Percentiles rank a stretch among this genome's conserved stretches.
phyloP scores from a whole-genome alignment of 2,888 invertebrate genomes.

The Limnephilus auricula region DNA sequence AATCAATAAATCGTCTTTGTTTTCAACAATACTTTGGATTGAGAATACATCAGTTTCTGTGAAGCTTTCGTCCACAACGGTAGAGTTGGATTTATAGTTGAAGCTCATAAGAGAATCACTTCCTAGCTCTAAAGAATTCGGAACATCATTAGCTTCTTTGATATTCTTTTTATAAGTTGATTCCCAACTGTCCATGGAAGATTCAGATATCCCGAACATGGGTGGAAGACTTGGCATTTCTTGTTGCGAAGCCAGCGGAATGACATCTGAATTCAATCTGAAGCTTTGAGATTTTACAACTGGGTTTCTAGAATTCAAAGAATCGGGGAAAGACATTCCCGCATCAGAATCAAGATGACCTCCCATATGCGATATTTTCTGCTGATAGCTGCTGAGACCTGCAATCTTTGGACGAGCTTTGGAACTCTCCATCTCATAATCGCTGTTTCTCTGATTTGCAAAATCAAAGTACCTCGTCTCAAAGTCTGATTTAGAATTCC shows the following conservation, averaged over 20 bases:
- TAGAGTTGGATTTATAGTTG: constrained; percentile 54
- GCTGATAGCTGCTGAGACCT: constrained; percentile 77
- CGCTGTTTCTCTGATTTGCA: constrained; percentile 53
- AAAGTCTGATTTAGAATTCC: constrained; percentile 63
- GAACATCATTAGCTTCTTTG: constrained; percentile 60
- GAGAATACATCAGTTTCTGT: constrained; percentile 61
- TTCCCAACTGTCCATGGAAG: constrained; percentile 77
- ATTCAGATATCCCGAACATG: constrained; percentile 76
- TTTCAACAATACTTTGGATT: constrained; percentile 55
- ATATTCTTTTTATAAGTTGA: constrained; percentile 76
- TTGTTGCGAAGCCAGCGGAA: constrained; percentile 74
- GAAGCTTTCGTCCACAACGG: constrained; percentile 47
- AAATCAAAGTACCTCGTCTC: constrained; percentile 62
- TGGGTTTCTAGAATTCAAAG: constrained; percentile 76
- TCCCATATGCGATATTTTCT: constrained; percentile 74
- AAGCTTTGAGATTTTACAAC: constrained; percentile 87
- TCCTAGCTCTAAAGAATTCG: constrained; percentile 61
- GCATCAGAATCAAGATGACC: constrained; percentile 68
- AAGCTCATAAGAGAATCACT: constrained; percentile 64
- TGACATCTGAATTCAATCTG: constrained; percentile 78
- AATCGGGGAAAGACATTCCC: constrained; percentile 68
- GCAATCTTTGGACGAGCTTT: constrained; percentile 72
- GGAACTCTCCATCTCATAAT: constrained; percentile 62
- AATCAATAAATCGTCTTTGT: constrained; percentile 57
- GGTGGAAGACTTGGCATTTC: constrained; percentile 77